Evolutionary conservation across 2,888 invertebrate species (phyloP).

Genomic region (Hemicrepidius hirtus): DNA sequence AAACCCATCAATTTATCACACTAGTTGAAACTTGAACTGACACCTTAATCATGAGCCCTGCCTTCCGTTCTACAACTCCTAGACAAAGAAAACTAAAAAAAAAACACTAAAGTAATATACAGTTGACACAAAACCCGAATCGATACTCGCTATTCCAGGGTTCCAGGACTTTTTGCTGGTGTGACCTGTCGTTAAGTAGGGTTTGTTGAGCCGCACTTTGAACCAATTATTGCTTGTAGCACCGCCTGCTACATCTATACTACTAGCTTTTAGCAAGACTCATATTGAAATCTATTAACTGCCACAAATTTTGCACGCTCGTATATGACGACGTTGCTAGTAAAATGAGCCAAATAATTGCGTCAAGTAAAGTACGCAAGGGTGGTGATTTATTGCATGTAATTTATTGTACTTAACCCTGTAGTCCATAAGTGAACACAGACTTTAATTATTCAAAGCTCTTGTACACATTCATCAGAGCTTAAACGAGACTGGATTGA

Average conservation of each 20-base stretch:
- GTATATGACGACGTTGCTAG: conserved; percentile 6
- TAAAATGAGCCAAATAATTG: conserved; percentile 25
- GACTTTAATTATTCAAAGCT: conserved; percentile 25
- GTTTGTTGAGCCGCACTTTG: conserved; percentile 36
- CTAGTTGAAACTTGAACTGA: conserved; percentile 2
- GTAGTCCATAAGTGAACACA: conserved; percentile 27
- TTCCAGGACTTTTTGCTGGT: conserved; percentile 12
- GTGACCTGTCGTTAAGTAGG: conserved; percentile 35
- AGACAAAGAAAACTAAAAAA: conserved; percentile 26
- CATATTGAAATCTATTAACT: conserved; percentile 33
- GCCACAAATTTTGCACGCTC: conserved; percentile 4
- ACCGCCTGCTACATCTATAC: conserved; percentile 34
- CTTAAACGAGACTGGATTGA: background rate
- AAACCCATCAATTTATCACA: conserved; percentile 16
- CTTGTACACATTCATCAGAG: conserved; percentile 9
- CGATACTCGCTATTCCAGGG: conserved; percentile 18
- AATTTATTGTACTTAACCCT: conserved; percentile 22
- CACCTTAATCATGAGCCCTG: conserved; percentile 9
- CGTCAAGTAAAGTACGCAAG: conserved; percentile 11
- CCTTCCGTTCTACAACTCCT: background rate
- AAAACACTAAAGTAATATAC: conserved; percentile 9
- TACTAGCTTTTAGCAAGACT: conserved; percentile 24
- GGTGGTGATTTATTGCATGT: conserved; percentile 24
- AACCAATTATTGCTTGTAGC: conserved; percentile 34
- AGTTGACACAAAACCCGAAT: conserved; percentile 16